Percentiles rank a stretch among this genome's conserved stretches.
Evolutionary conservation across 2,797 vertebrate species (phyloP).

Genomic region (Paratrypauchen microcephalus): DNA sequence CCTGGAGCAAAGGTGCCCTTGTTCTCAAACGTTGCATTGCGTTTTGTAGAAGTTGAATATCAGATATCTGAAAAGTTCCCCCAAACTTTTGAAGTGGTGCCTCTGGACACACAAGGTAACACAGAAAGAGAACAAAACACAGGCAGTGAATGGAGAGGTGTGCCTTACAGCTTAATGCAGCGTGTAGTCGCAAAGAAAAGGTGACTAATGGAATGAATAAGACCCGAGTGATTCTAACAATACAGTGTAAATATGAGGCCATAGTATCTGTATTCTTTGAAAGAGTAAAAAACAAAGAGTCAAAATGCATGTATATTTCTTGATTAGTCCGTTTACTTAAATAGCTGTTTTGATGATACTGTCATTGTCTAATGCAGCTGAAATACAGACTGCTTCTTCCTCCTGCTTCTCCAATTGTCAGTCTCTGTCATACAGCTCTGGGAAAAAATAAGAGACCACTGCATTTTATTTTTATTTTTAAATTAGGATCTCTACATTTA

Average conservation of each 20-base stretch:
- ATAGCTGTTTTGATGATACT: too few species aligned
- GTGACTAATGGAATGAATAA: constrained; percentile 27
- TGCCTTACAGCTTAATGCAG: constrained; percentile 26
- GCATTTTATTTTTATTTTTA: too few species aligned
- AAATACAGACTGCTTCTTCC: too few species aligned
- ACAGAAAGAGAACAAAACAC: constrained; percentile 11
- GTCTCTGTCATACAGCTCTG: not conserved
- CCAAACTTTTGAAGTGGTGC: constrained; percentile 41
- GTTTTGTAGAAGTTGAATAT: constrained; percentile 54
- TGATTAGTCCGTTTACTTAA: too few species aligned
- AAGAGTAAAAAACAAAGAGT: not conserved
- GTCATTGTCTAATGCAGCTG: too few species aligned
- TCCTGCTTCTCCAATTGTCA: not conserved
- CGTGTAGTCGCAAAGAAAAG: constrained; percentile 17
- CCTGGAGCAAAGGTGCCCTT: constrained; percentile 57
- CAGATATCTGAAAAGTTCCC: constrained; percentile 64
- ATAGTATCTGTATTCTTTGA: not conserved
- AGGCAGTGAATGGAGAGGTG: constrained; percentile 17
- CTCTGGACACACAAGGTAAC: constrained; percentile 22
- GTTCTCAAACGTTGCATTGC: constrained; percentile 49
- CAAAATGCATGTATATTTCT: not conserved
- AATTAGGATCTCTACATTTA: too few species aligned
- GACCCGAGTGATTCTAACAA: constrained; percentile 6
- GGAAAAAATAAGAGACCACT: too few species aligned
- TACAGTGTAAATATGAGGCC: not conserved